These are phyloP conservation scores for Sitophilus oryzae DNA, from an alignment of 1,140 invertebrate species.

Conservation along the genomic window DNA sequence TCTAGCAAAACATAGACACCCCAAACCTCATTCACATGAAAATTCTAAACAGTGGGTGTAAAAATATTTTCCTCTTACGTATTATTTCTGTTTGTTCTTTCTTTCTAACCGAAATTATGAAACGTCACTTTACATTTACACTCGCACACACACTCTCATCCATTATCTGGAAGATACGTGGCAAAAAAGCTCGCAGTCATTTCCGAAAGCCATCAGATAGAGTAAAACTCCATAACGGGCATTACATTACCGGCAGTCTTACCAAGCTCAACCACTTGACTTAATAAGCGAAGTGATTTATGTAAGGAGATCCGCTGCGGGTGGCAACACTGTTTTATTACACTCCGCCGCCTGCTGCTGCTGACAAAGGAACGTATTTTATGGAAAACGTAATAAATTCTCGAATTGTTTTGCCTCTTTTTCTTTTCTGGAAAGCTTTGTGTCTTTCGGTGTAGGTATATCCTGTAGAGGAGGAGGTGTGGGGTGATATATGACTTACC, in stretches of 20 bases:
- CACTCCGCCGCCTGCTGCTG: slow-evolving; percentile 11
- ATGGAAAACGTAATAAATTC: slow-evolving; percentile 27
- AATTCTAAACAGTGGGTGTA: no score
- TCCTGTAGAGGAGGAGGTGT: no score
- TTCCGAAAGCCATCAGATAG: slow-evolving; percentile 11
- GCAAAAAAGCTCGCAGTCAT: not conserved
- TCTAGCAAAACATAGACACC: no score
- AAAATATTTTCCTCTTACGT: no score
- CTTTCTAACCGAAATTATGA: no score
- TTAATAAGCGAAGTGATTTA: slow-evolving; percentile 25
- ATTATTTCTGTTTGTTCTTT: no score
- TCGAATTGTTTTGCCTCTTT: slow-evolving; percentile 24
- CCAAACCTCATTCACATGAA: no score
- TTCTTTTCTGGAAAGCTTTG: slow-evolving; percentile 5
- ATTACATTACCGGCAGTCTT: slow-evolving; percentile 22
- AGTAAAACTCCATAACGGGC: slow-evolving; percentile 4
- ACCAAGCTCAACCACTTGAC: slow-evolving; percentile 25
- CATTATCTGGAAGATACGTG: no score
- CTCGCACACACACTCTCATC: no score
- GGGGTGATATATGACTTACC: slow-evolving; percentile 17
- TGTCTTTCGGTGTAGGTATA: slow-evolving; percentile 5
- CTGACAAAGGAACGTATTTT: slow-evolving; percentile 27
- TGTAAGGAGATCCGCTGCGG: slow-evolving; percentile 24
- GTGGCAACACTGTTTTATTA: slow-evolving; percentile 27
- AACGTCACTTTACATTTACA: no score